A percentile compares a stretch with the other conserved stretches of the same genome.
These are phyloP conservation scores for Paramormyrops kingsleyae DNA, from an alignment of 2,113 vertebrate species.

Conservation along the genomic window DNA sequence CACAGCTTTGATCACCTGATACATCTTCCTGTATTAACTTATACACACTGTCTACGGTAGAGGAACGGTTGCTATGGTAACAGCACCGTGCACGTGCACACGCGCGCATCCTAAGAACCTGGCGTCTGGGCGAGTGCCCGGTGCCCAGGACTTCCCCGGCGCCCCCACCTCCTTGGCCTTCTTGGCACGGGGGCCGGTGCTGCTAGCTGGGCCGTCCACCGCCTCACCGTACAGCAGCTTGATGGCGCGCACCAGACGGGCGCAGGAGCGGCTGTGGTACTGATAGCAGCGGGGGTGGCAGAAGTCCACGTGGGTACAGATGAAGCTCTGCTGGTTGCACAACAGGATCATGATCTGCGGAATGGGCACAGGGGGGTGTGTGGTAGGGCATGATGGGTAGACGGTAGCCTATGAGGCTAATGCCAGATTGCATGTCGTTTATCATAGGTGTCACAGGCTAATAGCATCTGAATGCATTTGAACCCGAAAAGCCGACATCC, in stretches of 20 bases:
- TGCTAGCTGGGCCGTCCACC: constrained; percentile 67
- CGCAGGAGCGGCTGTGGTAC: constrained; percentile 91
- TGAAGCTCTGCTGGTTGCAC: constrained; percentile 98
- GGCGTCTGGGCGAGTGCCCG: not conserved
- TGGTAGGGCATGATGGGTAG: not conserved
- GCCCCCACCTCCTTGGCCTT: constrained; percentile 82
- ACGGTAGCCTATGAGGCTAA: not conserved
- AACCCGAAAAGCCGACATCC: not conserved
- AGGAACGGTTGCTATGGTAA: not conserved
- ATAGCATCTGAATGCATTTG: not conserved
- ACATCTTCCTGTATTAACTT: not conserved
- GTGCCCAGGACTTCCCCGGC: not conserved
- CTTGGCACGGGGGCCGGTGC: constrained; percentile 69
- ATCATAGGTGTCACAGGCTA: not conserved
- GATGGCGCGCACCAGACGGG: constrained; percentile 89
- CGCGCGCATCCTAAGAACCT: not conserved
- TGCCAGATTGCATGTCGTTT: not conserved
- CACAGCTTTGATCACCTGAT: not conserved
- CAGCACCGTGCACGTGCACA: not conserved
- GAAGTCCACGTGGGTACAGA: constrained; percentile 92
- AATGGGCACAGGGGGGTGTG: not conserved
- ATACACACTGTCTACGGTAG: not conserved
- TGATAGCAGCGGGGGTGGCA: constrained; percentile 97
- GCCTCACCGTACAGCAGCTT: constrained; percentile 92
- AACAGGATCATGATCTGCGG: constrained; percentile 90